These are phyloP conservation scores for Lithodes maja DNA, from an alignment of 2,888 invertebrate genomes.

Conservation along the genomic window DNA sequence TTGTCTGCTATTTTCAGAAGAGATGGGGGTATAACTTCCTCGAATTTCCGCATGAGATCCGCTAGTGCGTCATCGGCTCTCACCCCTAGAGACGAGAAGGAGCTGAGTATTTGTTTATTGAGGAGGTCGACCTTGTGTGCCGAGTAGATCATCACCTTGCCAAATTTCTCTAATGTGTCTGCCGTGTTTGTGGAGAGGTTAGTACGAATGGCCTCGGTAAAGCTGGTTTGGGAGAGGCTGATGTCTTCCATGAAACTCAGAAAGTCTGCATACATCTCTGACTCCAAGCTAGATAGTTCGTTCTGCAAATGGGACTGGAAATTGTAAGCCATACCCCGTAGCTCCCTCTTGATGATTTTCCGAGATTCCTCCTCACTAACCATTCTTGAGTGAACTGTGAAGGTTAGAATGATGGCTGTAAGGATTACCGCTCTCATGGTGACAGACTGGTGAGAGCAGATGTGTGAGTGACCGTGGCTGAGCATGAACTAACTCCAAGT, in stretches of 20 bases:
- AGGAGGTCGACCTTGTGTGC: background rate
- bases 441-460: too few relatives aligned
- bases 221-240: background rate
- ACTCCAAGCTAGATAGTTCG: background rate
- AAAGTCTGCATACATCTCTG: background rate
- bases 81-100: background rate
- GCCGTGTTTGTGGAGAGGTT: background rate
- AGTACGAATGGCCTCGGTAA: background rate
- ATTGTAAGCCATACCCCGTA: background rate
- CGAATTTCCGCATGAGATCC: background rate
- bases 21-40: background rate
- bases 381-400: background rate
- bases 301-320: background rate
- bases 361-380: background rate
- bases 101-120: background rate
- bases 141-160: constrained; percentile 1
- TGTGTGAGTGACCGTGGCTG: too few relatives aligned
- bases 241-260: background rate
- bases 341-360: constrained; percentile 2
- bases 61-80: background rate
- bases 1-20: background rate
- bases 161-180: background rate
- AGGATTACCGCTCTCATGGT: too few relatives aligned
- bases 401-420: too few relatives aligned
- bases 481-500: too few relatives aligned